A percentile compares a stretch with the other conserved stretches of the same genome.
phyloP scores from a whole-genome alignment of 1,140 invertebrate species.

The Anastatus disparis region DNA sequence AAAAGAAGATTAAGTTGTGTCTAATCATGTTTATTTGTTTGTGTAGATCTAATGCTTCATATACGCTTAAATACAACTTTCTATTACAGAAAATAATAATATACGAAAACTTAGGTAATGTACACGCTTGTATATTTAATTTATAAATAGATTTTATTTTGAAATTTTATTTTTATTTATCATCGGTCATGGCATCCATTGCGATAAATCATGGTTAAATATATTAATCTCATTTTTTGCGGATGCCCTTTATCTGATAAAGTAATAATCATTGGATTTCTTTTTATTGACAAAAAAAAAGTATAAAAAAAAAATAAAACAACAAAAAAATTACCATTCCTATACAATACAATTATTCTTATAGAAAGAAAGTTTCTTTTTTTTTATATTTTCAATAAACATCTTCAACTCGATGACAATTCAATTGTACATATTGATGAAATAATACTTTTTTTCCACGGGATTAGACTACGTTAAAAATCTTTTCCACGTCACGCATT shows the following conservation, averaged over 20 bases:
- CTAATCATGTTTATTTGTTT: slow-evolving; percentile 66
- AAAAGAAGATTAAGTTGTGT: slow-evolving; percentile 44
- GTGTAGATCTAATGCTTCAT: slow-evolving; percentile 61
- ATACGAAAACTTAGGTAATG: slow-evolving; percentile 63
- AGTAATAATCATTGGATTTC: slow-evolving; percentile 41
- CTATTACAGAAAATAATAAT: slow-evolving; percentile 62
- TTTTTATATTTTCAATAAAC: slow-evolving; percentile 37
- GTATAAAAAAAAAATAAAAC: slow-evolving; percentile 43
- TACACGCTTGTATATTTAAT: slow-evolving; percentile 59
- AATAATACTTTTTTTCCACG: slow-evolving; percentile 61
- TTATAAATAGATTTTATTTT: slow-evolving; percentile 57
- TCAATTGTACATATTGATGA: slow-evolving; percentile 61
- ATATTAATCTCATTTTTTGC: slow-evolving; percentile 60
- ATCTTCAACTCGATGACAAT: slow-evolving; percentile 47
- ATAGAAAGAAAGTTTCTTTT: slow-evolving; percentile 42
- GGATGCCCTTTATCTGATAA: slow-evolving; percentile 43
- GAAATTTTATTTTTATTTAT: no score
- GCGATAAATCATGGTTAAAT: slow-evolving; percentile 58
- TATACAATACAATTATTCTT: slow-evolving; percentile 44
- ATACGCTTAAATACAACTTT: slow-evolving; percentile 65
- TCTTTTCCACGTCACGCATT: slow-evolving; percentile 39
- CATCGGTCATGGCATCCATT: slow-evolving; percentile 45
- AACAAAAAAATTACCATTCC: slow-evolving; percentile 34
- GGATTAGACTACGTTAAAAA: slow-evolving; percentile 53
- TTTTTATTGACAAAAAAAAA: slow-evolving; percentile 37